Percentiles rank a stretch among this genome's conserved stretches.
These are phyloP conservation scores for Dicrurus megarhynchus DNA, from an alignment of 2,113 vertebrate species.

Conservation along the genomic window DNA sequence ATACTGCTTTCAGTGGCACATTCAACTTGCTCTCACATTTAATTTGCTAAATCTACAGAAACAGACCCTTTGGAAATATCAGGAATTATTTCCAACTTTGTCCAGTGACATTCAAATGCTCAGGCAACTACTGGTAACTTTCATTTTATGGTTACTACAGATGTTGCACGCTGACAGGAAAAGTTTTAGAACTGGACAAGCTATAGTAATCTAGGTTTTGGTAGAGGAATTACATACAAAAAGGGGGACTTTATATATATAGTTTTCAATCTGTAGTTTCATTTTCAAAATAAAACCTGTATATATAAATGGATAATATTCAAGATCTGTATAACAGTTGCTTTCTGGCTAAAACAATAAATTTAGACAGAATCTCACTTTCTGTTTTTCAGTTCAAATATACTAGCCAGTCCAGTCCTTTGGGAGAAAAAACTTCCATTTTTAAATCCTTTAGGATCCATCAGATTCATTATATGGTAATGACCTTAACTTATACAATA, in stretches of 20 bases:
- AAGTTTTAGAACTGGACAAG: slow-evolving; percentile 55
- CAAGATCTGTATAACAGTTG: slow-evolving; percentile 1
- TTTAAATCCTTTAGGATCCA: slow-evolving; percentile 46
- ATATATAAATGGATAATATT: slow-evolving; percentile 45
- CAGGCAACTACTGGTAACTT: neutral
- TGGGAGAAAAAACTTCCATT: neutral
- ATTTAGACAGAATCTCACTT: slow-evolving; percentile 29
- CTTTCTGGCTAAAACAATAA: neutral
- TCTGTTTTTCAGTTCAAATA: slow-evolving; percentile 25
- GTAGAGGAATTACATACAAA: slow-evolving; percentile 27
- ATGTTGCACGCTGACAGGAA: neutral
- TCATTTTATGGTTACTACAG: neutral
- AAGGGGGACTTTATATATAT: slow-evolving; percentile 31
- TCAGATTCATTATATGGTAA: slow-evolving; percentile 6
- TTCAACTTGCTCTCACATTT: neutral
- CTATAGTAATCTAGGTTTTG: slow-evolving; percentile 5
- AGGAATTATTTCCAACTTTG: neutral
- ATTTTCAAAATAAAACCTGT: slow-evolving; percentile 52
- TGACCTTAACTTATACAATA: slow-evolving; percentile 23
- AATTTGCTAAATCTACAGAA: neutral
- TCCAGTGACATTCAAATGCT: slow-evolving; percentile 30
- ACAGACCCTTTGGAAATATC: neutral
- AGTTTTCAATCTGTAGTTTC: slow-evolving; percentile 21
- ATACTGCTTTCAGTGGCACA: neutral
- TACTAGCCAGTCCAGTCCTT: slow-evolving; percentile 33